Base-by-base conservation (phyloP, 1,140 invertebrate genomes). In the Aphidius ervi region DNA sequence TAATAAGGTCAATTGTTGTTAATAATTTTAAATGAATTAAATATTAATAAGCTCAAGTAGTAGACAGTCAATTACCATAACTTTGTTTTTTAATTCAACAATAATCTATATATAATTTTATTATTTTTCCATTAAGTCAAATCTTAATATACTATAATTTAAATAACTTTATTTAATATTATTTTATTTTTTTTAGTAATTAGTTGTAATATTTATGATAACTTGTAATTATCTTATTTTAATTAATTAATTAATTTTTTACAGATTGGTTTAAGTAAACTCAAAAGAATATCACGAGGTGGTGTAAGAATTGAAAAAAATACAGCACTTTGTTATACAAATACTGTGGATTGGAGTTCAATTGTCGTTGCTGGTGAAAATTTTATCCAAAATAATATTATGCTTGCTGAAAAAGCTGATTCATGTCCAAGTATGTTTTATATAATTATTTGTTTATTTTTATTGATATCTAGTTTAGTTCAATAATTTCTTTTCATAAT, bases 231-330 rank as follows among this genome's bases (percentile, higher is more conserved):
- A 6, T 58, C 46, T 8, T 58, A 4, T 16, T 4, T 31, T 56
- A 31, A 37, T 37, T 10, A 23, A 47, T 6, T 39, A 6, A 39
- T 46, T 47, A 1, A 46, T 58, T 45, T 57, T 46, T 65, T 54
- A 59, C 73, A 91, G 72, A 82, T 93, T 63, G 89, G 86, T 20
- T 77, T 93, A 20, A 74, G 71, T 16, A 85, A 84, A 45, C 75
- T 93, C 61, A 87, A 83, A 0, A 78, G 83, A 48, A 90, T 93
- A 62, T 79, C 83, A 45, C 79, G 85, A 46, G 91, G 90, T 4
- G 81, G 81, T 9, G 87, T 92, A 4, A 76, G 87, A 37, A 85
- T 93, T 43, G 84, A 87, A 63, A 86, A 87, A 63, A 93, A 93
- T 78, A 82, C 85, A 1, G 76, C 82, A 23, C 76, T 93, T 5